Conservation (phyloP, 2,888 invertebrate genomes). For the Aspidapion aeneum region DNA sequence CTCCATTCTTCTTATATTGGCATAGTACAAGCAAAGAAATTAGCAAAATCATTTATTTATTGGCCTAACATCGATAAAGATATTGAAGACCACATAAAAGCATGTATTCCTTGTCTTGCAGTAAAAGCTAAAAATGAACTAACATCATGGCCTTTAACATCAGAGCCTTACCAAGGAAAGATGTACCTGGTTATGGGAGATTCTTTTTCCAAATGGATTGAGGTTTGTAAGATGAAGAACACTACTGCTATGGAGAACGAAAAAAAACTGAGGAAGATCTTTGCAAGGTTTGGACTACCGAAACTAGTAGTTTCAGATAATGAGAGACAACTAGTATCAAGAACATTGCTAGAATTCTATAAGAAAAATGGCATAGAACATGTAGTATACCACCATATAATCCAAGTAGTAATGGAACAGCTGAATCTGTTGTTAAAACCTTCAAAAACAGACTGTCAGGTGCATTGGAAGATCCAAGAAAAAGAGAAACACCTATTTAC, state of each 20-base stretch:
- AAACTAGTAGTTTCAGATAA: constrained; percentile 26
- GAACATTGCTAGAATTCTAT: neutral
- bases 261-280: constrained; percentile 26
- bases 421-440: neutral
- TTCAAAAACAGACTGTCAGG: neutral
- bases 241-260: constrained; percentile 8
- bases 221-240: constrained; percentile 33
- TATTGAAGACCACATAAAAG: constrained; percentile 30
- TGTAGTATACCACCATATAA: neutral
- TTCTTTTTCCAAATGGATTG: constrained; percentile 45
- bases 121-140: constrained; percentile 30
- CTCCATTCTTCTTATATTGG: constrained; percentile 26
- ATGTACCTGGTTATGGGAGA: constrained; percentile 38
- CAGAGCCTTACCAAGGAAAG: constrained; percentile 24
- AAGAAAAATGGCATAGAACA: neutral
- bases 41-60: constrained; percentile 28
- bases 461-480: neutral
- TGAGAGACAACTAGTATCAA: neutral
- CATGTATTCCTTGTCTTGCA: constrained; percentile 31
- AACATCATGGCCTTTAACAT: constrained; percentile 30
- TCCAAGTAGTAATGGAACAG: neutral
- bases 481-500: neutral
- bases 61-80: constrained; percentile 34
- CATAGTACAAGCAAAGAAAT: constrained; percentile 29
- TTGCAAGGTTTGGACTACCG: constrained; percentile 32